Evolutionary conservation across 2,888 invertebrate genomes (phyloP), one percentile per base, ranked within the genome.

Genomic region (Callinectes sapidus): DNA sequence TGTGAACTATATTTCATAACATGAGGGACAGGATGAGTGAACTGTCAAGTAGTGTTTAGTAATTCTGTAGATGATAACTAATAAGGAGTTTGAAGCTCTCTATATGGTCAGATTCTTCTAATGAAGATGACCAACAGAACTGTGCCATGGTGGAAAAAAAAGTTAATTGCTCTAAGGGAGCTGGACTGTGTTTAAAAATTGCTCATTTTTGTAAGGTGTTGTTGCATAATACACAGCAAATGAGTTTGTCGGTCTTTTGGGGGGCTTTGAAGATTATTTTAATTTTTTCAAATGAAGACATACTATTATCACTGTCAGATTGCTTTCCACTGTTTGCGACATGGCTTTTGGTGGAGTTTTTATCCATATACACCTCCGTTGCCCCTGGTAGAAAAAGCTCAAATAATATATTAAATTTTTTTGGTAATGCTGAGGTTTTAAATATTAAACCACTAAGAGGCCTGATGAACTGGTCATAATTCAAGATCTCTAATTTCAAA

Each of bases 121-220:
- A 18, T 32, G 35, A 32, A 81, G 13, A 35, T 35, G 35, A 81
- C 32, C 13, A 32, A 35, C 81, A 35, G 35, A 81, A 81, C 81
- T 35, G 81, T 81, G 81, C 81, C 81, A 81, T 81, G 81, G 81
- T 81, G 81, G 81, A 14, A 35, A 81, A 81, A 81, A 10, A 81
- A 32, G 35, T 81, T 32, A 81, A 32, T 81, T 81, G 81, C 16
- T 77, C 23, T 81, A 18, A n/a, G 16, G 81, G 14, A 35, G 81
- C 16, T 35, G 35, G 35, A 35, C 81, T 32, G 35, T 16, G 28
- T 71, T n/a, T 28, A 71, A 71, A 28, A 81, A 81, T 81, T 81
- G 35, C 81, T 81, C 81, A 81, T 81, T 71, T 71, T 28, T 81
- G 35, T 81, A 10, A 16, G 35, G 32, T 35, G 35, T 81, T 77